phyloP scores from a whole-genome alignment of 2,113 vertebrate genomes.

The Eonycteris spelaea region DNA sequence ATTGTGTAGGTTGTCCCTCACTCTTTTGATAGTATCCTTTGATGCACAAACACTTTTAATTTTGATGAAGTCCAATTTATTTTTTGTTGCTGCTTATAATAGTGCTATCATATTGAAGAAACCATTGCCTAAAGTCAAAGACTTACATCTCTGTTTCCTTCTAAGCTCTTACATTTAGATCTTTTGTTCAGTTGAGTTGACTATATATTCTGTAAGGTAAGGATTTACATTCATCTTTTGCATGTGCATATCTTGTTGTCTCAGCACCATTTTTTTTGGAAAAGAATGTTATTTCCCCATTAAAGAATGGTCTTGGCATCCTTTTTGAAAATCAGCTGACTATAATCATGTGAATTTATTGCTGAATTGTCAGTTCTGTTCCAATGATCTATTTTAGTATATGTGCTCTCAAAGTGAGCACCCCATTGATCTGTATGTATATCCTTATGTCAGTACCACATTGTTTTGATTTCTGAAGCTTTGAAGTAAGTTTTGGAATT shows the following conservation, averaged over 20 bases:
- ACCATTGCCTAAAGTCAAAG: background rate
- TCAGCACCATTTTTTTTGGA: background rate
- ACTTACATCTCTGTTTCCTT: background rate
- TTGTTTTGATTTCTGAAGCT: background rate
- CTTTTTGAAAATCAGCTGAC: background rate
- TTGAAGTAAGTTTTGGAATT: background rate
- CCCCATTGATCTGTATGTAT: background rate
- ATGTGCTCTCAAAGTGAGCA: no score
- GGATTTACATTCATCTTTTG: background rate
- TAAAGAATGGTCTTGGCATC: background rate
- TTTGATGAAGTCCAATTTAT: background rate
- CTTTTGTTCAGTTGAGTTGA: background rate
- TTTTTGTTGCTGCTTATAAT: background rate
- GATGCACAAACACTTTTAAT: background rate
- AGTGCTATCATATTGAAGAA: background rate
- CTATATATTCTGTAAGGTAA: background rate
- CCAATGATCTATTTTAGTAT: background rate
- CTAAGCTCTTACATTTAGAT: background rate
- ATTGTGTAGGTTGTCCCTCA: background rate
- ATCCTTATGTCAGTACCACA: background rate
- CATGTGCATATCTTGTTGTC: background rate
- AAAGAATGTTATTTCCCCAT: background rate
- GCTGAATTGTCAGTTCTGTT: background rate
- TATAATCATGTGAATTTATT: background rate
- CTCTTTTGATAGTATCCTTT: background rate